Conservation (phyloP, 1,140 invertebrate species). For the Leptinotarsa defecta region DNA sequence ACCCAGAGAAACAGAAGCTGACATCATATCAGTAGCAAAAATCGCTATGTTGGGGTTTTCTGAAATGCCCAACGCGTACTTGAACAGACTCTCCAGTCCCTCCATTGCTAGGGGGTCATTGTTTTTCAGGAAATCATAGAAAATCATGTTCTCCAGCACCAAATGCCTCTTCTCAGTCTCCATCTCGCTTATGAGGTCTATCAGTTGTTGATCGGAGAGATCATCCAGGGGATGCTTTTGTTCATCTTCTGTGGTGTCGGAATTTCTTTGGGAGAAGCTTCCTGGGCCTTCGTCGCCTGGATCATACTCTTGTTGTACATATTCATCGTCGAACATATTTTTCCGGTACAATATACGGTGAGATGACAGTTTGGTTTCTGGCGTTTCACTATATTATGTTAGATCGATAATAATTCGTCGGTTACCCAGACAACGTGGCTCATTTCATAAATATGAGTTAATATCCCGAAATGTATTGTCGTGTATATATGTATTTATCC, state of each 20-base stretch:
- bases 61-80: neutral
- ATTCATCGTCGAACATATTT: neutral
- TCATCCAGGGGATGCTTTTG: conserved; percentile 29
- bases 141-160: conserved; percentile 10
- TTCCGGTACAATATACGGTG: neutral
- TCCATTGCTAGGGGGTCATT: conserved; percentile 32
- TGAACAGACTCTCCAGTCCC: conserved; percentile 34
- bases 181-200: conserved; percentile 32
- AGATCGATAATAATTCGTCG: no score
- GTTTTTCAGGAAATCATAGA: conserved; percentile 29
- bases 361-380: no score
- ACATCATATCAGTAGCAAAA: neutral
- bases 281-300: no score
- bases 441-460: no score
- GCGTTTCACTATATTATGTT: no score
- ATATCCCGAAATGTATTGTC: no score
- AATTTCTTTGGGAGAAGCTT: no score
- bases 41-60: neutral
- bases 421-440: no score
- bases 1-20: neutral
- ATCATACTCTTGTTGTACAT: neutral
- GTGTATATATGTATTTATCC: no score
- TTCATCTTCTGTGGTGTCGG: neutral
- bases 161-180: conserved; percentile 34
- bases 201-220: conserved; percentile 35